Conservation (phyloP, 2,797 vertebrate genomes). For the Rhinogobio ventralis region DNA sequence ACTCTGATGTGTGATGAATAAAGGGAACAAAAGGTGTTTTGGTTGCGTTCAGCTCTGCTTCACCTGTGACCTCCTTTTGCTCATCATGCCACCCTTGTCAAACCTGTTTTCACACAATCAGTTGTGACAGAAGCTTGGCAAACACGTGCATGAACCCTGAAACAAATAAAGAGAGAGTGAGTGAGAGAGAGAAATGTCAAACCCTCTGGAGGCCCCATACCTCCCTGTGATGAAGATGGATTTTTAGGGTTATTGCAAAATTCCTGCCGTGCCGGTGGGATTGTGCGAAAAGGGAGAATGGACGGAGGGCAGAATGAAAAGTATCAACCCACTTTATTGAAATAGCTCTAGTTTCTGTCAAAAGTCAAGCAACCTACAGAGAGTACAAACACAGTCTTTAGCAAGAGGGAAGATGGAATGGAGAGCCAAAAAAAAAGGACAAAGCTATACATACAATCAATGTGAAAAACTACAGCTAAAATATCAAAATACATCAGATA, state of each 20-base stretch:
- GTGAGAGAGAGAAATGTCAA: conserved; percentile 31
- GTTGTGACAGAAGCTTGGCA: conserved; percentile 27
- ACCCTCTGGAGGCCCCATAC: conserved; percentile 36
- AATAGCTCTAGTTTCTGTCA: conserved; percentile 41
- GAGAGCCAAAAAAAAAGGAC: not conserved
- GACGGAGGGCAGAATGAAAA: conserved; percentile 13
- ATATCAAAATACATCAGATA: not conserved
- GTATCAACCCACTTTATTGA: conserved; percentile 34
- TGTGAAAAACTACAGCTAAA: not conserved
- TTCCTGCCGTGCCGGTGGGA: conserved; percentile 59
- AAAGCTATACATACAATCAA: not conserved
- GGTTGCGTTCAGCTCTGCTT: not conserved
- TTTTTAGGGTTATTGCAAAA: conserved; percentile 63
- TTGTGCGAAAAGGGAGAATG: conserved; percentile 16
- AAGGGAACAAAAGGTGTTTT: conserved; percentile 5
- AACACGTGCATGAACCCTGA: conserved; percentile 13
- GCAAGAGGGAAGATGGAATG: not conserved
- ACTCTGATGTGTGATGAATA: not conserved
- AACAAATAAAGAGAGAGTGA: conserved; percentile 27
- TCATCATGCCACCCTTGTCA: conserved; percentile 6
- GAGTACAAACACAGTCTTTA: not conserved
- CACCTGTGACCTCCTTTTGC: not conserved
- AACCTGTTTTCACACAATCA: conserved; percentile 35
- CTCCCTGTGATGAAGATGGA: conserved; percentile 52
- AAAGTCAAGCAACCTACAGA: conserved; percentile 21